Evolutionary conservation across 2,888 invertebrate genomes (phyloP).

Genomic region (Hydropsyche betteni): DNA sequence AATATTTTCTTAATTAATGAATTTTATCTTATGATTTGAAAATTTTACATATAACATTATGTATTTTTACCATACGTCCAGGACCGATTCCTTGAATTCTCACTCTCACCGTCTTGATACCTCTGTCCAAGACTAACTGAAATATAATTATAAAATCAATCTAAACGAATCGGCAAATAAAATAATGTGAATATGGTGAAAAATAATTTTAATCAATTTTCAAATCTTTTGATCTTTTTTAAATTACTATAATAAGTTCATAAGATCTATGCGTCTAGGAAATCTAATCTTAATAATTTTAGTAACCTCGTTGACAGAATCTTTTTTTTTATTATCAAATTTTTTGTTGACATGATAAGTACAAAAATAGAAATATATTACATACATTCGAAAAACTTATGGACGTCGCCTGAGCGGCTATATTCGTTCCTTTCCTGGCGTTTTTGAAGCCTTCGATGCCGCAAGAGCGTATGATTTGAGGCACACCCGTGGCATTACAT

Average conservation of each 20-base stretch:
- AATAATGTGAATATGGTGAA: slow-evolving; percentile 8
- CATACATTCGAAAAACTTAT: slow-evolving; percentile 79
- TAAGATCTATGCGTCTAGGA: too few species aligned
- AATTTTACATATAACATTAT: slow-evolving; percentile 53
- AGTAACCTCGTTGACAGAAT: not conserved
- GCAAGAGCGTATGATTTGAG: slow-evolving; percentile 74
- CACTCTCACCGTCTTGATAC: slow-evolving; percentile 79
- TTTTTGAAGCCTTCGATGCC: slow-evolving; percentile 96
- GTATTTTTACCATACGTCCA: slow-evolving; percentile 93
- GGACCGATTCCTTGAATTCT: slow-evolving; percentile 86
- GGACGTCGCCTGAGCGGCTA: slow-evolving; percentile 95
- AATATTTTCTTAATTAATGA: not conserved
- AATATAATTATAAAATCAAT: slow-evolving; percentile 50
- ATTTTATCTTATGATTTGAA: slow-evolving; percentile 19
- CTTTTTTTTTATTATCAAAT: not conserved
- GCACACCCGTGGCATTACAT: slow-evolving; percentile 73
- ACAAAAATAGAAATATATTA: slow-evolving; percentile 51
- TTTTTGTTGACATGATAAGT: not conserved
- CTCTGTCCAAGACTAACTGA: slow-evolving; percentile 77
- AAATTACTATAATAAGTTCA: too few species aligned
- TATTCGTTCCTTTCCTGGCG: slow-evolving; percentile 93
- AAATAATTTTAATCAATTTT: too few species aligned
- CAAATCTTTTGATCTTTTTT: too few species aligned
- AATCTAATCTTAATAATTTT: too few species aligned
- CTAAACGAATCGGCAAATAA: slow-evolving; percentile 7